Evolutionary conservation across 1,140 invertebrate genomes (phyloP), one percentile per base, ranked within the genome.

Genomic region (Apis laboriosa): DNA sequence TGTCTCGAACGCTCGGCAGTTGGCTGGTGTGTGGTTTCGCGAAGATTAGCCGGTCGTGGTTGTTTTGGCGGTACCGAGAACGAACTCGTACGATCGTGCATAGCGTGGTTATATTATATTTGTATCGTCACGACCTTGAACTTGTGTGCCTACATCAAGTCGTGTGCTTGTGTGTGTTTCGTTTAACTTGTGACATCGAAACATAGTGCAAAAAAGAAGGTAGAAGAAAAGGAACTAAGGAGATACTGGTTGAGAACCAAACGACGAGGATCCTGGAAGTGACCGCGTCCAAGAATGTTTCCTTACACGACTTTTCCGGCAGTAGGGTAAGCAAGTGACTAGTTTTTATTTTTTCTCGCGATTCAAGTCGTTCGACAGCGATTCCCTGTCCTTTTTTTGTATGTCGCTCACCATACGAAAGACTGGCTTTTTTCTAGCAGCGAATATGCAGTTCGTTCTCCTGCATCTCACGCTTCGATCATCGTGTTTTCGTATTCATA

Each of bases 231-330:
- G 63, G 63, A 34, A 34, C 28, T 55, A 21, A 53, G 19, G 56
- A n/a, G 64, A 74, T 19, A 9, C 64, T 13, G 43, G 34, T 19
- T 13, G 55, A 56, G 51, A 55, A n/a, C 21, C 9, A 19, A 72
- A 34, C 53, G 51, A n/a, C 21, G 28, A 72, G 53, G 53, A 58
- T 74, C 77, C 80, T 84, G 84, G 77, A 88, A 74, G 56, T 56
- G 43, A 82, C 86, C 86, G 82, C 79, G 86, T 78, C 55, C 80
- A 66, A 86, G 79, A 80, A 94, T 94, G 93, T 94, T 94, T 89
- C 92, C 93, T 21, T 94, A 94, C 86, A 92, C 93, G 13, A 92
- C 93, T 49, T 94, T 94, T 75, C 93, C 93, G 85, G 89, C 93
- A 82, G 93, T 94, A 75, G 92, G 93, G 93, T 94, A 94, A 94